Evolutionary conservation across 2,888 invertebrate genomes (phyloP), one percentile per base, ranked within the genome.

Genomic region (Parnassius orleans): DNA sequence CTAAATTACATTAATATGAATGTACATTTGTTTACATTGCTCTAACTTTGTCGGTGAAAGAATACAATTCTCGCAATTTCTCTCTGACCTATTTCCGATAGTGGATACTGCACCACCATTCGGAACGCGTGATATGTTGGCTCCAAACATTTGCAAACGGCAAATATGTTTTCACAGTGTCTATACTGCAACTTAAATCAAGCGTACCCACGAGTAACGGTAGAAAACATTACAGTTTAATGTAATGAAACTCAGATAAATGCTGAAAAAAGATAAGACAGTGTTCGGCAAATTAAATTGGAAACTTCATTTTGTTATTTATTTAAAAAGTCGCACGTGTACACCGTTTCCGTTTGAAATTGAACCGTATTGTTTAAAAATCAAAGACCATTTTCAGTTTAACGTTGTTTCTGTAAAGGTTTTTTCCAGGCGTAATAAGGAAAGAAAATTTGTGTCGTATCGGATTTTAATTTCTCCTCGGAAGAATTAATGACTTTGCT

Each of bases 221-320:
- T 57, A 64, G 64, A 67, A 68, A 82, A 81, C 81, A 83, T 85
- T 86, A 78, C 77, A 80, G 79, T 80, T 75, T 73, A 82, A 84
- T 83, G 84, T 87, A 87, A 89, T 87, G 86, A 86, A 88, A 86
- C 79, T 78, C 78, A 83, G 85, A 87, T 88, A 87, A 90, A 87
- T 83, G 83, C 81, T 76, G 70, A 84, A 85, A 87, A 46, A 84
- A 83, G 82, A 86, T 85, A 84, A 82, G 80, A 75, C 54, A 85
- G 79, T 86, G 84, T 86, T 83, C 82, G 81, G 85, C 88, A 87
- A 89, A 90, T 89, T 87, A 88, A 89, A 90, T 87, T 86, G 87
- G 82, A 86, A 87, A 84, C 80, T 83, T 81, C 78, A 73, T 77
- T 79, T 75, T 70, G 70, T 65, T 69, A 65, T 63, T 57, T 41